Percentiles rank a stretch among this genome's conserved stretches.
These are phyloP conservation scores for Coptotermes formosanus DNA, from an alignment of 1,140 invertebrate species.

Conservation along the genomic window DNA sequence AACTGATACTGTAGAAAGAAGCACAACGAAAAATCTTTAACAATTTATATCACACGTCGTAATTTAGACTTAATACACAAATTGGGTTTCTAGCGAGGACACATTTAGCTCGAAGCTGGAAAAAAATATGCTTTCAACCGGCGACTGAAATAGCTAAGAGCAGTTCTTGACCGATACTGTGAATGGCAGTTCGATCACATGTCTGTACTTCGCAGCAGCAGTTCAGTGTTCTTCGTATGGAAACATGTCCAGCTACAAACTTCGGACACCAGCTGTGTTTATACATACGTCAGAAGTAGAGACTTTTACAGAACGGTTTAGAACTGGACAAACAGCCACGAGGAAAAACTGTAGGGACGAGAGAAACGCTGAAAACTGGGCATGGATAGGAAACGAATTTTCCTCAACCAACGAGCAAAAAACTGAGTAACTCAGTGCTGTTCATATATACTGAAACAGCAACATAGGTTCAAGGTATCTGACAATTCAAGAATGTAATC, in stretches of 20 bases:
- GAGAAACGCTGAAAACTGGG: neutral
- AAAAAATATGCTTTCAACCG: too few species aligned
- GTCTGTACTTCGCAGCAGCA: neutral
- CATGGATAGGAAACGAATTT: neutral
- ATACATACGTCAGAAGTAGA: neutral
- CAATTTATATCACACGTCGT: too few species aligned
- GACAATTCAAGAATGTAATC: too few species aligned
- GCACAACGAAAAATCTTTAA: too few species aligned
- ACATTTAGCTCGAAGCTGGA: too few species aligned
- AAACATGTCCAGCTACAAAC: neutral
- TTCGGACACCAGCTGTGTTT: neutral
- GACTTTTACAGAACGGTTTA: slow-evolving; percentile 2
- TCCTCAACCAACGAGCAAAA: neutral
- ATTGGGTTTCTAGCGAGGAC: too few species aligned
- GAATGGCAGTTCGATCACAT: neutral
- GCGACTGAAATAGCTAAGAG: neutral
- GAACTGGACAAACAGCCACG: neutral
- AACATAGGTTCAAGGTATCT: neutral
- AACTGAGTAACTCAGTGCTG: neutral
- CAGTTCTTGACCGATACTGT: neutral
- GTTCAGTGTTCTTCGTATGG: neutral
- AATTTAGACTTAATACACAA: too few species aligned
- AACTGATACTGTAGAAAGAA: too few species aligned
- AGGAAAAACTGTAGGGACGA: neutral
- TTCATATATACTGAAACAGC: neutral